Percentiles rank a stretch among this genome's conserved stretches.
Evolutionary conservation across 2,113 vertebrate genomes (phyloP).

Genomic region (Spea bombifrons): DNA sequence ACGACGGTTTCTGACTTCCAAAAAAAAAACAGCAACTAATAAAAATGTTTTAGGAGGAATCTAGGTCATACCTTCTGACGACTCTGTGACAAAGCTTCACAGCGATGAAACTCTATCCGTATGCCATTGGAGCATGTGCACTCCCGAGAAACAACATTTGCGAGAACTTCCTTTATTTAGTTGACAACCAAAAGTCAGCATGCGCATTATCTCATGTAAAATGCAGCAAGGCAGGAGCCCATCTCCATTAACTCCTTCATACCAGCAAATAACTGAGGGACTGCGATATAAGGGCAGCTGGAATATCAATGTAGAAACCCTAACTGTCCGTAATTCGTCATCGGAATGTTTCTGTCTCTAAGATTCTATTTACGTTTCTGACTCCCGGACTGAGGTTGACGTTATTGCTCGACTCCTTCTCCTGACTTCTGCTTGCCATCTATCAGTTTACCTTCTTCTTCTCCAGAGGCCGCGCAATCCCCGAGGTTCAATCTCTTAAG

Average conservation of each 20-base stretch:
- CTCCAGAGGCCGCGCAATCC: too few relatives aligned
- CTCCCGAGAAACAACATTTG: slow-evolving; percentile 34
- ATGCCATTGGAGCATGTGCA: slow-evolving; percentile 20
- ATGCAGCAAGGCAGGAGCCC: slow-evolving; percentile 3
- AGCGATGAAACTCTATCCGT: slow-evolving; percentile 30
- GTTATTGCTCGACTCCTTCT: too few relatives aligned
- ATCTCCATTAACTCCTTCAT: neutral
- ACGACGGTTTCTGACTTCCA: slow-evolving; percentile 13
- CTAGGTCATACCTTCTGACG: slow-evolving; percentile 39
- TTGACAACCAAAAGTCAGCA: slow-evolving; percentile 30
- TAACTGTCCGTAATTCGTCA: too few relatives aligned
- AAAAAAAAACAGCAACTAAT: slow-evolving; percentile 28
- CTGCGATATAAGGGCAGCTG: neutral
- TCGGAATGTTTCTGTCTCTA: too few relatives aligned
- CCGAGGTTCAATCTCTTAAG: too few relatives aligned
- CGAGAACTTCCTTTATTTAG: slow-evolving; percentile 24
- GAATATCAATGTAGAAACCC: neutral
- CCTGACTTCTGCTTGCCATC: too few relatives aligned
- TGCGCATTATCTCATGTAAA: neutral
- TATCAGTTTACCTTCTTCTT: too few relatives aligned
- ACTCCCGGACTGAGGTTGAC: too few relatives aligned
- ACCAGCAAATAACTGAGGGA: neutral
- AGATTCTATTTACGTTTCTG: too few relatives aligned
- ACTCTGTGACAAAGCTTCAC: slow-evolving; percentile 21
- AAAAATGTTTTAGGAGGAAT: slow-evolving; percentile 27